These are phyloP conservation scores for Catharus bicknelli DNA, from an alignment of 2,113 vertebrate genomes.

Conservation along the genomic window DNA sequence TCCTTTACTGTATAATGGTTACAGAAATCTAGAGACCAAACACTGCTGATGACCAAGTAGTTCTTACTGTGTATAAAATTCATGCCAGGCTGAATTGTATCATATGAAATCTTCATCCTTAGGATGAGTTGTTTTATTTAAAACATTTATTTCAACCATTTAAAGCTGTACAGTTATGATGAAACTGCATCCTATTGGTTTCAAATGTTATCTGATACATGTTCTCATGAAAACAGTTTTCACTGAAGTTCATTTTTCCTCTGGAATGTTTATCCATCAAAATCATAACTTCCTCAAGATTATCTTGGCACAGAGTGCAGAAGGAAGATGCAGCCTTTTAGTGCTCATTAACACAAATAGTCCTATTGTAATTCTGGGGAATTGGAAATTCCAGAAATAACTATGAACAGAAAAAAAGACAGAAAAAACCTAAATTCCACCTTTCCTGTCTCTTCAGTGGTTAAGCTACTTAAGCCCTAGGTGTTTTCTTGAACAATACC, in stretches of 20 bases:
- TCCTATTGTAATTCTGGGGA: neutral
- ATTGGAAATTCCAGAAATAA: neutral
- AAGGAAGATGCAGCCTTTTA: neutral
- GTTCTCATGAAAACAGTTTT: neutral
- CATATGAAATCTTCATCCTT: neutral
- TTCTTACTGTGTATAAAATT: neutral
- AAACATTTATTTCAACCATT: neutral
- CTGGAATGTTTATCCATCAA: neutral
- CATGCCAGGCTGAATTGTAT: neutral
- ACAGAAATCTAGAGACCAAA: neutral
- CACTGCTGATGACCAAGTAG: neutral
- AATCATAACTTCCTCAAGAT: neutral
- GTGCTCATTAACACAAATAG: neutral
- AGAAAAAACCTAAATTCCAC: neutral
- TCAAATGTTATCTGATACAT: neutral
- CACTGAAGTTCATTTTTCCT: neutral
- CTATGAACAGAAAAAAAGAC: neutral
- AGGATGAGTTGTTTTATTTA: neutral
- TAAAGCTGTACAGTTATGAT: neutral
- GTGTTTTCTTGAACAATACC: neutral
- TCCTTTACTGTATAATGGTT: neutral
- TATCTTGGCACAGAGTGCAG: neutral
- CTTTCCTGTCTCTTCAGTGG: neutral
- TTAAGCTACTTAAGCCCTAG: neutral
- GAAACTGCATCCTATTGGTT: neutral